phyloP scores from a whole-genome alignment of 2,797 vertebrate genomes.

The Nannoperca obscura region DNA sequence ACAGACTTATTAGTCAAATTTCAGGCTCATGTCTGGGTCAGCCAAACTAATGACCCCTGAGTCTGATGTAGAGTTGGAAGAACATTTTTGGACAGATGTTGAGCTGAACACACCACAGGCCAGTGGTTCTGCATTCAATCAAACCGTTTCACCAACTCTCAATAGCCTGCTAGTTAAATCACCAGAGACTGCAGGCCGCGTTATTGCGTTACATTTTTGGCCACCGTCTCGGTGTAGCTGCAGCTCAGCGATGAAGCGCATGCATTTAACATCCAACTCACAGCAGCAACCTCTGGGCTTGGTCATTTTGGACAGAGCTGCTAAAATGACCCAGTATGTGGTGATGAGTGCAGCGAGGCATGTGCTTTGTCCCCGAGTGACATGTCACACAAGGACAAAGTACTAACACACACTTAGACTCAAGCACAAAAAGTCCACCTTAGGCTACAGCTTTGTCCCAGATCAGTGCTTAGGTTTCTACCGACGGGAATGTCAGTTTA shows the following conservation, averaged over 20 bases:
- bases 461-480: slow-evolving; percentile 81
- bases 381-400: slow-evolving; percentile 54
- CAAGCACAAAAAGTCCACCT: slow-evolving; percentile 23
- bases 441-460: slow-evolving; percentile 72
- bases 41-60: slow-evolving; percentile 48
- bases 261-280: slow-evolving; percentile 34
- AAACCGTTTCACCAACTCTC: slow-evolving; percentile 55
- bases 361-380: slow-evolving; percentile 51
- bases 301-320: slow-evolving; percentile 62
- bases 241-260: slow-evolving; percentile 33
- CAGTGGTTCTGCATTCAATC: slow-evolving; percentile 60
- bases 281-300: slow-evolving; percentile 57
- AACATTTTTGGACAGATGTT: slow-evolving; percentile 56
- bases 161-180: slow-evolving; percentile 42
- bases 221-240: slow-evolving; percentile 25
- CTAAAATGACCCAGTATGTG: slow-evolving; percentile 58
- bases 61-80: slow-evolving; percentile 32
- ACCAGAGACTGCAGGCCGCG: slow-evolving; percentile 43
- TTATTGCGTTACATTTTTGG: slow-evolving; percentile 65
- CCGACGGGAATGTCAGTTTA: slow-evolving; percentile 69
- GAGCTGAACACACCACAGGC: slow-evolving; percentile 36
- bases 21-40: slow-evolving; percentile 32
- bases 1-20: slow-evolving; percentile 43
- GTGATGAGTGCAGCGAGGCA: slow-evolving; percentile 57
- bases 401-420: background rate